Percentiles rank a stretch among this genome's conserved stretches.
These are phyloP conservation scores for Albula goreensis DNA, from an alignment of 2,113 vertebrate genomes.

Conservation along the genomic window DNA sequence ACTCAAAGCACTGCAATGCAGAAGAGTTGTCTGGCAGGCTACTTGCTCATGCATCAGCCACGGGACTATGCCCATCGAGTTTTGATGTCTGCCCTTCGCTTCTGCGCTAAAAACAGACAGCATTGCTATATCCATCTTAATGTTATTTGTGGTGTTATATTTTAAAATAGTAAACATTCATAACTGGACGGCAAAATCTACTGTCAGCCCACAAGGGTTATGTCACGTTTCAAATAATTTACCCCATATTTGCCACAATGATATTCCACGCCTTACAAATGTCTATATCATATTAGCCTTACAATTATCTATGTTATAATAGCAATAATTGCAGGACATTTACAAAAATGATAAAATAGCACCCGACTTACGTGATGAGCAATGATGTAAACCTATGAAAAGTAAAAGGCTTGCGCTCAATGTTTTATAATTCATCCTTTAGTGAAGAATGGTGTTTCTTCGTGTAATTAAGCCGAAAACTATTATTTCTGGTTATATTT, in stretches of 20 bases:
- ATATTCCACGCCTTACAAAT: conserved; percentile 26
- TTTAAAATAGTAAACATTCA: not conserved
- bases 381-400: conserved; percentile 66
- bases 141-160: not conserved
- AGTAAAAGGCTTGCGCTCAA: conserved; percentile 69
- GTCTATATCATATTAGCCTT: conserved; percentile 1
- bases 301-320: not conserved
- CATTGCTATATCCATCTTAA: not conserved
- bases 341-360: conserved; percentile 49
- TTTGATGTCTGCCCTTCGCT: conserved; percentile 10
- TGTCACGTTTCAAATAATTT: not conserved
- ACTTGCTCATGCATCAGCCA: not conserved
- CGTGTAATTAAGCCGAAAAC: conserved; percentile 51
- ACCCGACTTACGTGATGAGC: conserved; percentile 75
- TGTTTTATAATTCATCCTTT: conserved; percentile 73
- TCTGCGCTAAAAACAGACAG: not conserved
- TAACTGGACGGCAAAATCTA: not conserved
- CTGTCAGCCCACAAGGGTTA: not conserved
- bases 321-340: conserved; percentile 26
- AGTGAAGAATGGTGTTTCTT: conserved; percentile 46
- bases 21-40: conserved; percentile 55
- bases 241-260: conserved; percentile 27
- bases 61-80: conserved; percentile 42
- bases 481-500: conserved; percentile 55
- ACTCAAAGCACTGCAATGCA: conserved; percentile 76